A percentile compares a stretch with the other conserved stretches of the same genome.
phyloP scores from a whole-genome alignment of 2,797 vertebrate species.

The Brachymystax lenok region DNA sequence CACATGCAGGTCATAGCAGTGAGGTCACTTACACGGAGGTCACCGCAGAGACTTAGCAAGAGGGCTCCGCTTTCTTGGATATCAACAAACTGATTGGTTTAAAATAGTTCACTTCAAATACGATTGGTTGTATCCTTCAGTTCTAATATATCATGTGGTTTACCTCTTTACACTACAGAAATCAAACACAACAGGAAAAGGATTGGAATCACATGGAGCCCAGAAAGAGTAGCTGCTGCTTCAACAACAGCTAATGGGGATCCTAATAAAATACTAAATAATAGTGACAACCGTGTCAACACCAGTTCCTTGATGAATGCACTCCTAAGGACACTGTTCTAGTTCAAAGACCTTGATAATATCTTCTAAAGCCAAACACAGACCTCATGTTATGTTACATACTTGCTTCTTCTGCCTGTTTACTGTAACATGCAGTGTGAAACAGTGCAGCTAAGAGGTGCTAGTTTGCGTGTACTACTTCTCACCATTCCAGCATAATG shows the following conservation, averaged over 20 bases:
- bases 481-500: not conserved
- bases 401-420: not conserved
- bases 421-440: not conserved
- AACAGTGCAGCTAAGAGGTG: not conserved
- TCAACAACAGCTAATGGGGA: too few relatives aligned
- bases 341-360: too few relatives aligned
- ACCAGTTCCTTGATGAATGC: too few relatives aligned
- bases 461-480: not conserved
- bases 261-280: too few relatives aligned
- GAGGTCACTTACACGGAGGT: conserved; percentile 12
- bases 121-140: not conserved
- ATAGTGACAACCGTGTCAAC: too few relatives aligned
- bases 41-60: not conserved
- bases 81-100: not conserved
- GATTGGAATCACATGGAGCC: too few relatives aligned
- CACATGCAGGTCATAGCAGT: conserved; percentile 27
- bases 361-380: not conserved
- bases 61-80: not conserved
- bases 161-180: too few relatives aligned
- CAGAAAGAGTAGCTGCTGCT: too few relatives aligned
- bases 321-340: too few relatives aligned
- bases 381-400: not conserved
- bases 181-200: too few relatives aligned
- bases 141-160: too few relatives aligned
- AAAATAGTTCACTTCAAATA: not conserved